These are phyloP conservation scores for Bufo gargarizans DNA, from an alignment of 2,113 vertebrate species.

Conservation along the genomic window DNA sequence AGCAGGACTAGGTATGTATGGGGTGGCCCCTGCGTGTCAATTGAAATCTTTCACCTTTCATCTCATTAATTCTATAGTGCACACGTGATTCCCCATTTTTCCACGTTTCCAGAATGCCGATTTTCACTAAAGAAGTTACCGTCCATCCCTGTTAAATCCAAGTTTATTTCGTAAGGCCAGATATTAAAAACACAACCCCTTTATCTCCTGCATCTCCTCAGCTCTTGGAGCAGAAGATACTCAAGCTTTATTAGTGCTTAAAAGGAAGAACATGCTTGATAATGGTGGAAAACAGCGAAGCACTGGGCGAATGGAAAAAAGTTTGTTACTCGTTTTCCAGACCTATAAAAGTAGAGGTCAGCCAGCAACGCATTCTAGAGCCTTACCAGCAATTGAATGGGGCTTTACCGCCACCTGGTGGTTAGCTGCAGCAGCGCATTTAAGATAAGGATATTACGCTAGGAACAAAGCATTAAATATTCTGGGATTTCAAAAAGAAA, in stretches of 20 bases:
- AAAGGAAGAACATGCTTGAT: conserved; percentile 15
- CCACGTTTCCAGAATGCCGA: no score
- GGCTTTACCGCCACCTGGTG: conserved; percentile 27
- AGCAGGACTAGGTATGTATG: no score
- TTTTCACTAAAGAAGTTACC: no score
- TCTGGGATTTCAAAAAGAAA: no score
- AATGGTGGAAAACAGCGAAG: background rate
- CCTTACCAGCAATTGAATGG: background rate
- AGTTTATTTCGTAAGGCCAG: no score
- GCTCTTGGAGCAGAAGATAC: background rate
- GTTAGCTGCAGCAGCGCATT: background rate
- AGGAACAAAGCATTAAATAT: no score
- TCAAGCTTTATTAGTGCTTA: conserved; percentile 12
- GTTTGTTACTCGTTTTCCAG: conserved; percentile 11
- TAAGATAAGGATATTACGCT: background rate
- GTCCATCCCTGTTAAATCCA: no score
- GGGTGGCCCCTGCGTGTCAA: no score
- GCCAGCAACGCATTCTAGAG: background rate
- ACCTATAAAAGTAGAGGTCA: conserved; percentile 27
- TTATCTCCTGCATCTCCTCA: conserved; percentile 6
- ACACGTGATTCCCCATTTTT: no score
- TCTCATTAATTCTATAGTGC: no score
- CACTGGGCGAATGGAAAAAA: background rate
- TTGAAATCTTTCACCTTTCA: no score
- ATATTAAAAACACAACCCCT: no score